Conservation (phyloP, 2,888 invertebrate genomes). For the Pristionchus mayeri region DNA sequence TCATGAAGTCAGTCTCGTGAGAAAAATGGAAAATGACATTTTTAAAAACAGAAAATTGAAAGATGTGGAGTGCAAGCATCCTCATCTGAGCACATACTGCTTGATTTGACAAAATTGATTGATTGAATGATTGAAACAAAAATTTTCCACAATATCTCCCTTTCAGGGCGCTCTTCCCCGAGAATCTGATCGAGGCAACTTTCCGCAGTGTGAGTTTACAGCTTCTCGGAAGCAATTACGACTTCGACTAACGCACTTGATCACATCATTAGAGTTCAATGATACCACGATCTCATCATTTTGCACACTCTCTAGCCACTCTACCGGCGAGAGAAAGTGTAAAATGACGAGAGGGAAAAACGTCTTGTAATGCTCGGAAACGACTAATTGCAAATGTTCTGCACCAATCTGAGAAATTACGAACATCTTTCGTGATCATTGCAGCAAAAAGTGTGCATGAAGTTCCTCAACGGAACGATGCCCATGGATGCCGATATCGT, state of each 20-base stretch:
- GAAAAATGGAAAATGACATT: too few relatives aligned
- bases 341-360: too few relatives aligned
- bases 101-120: too few relatives aligned
- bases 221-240: not conserved
- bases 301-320: not conserved
- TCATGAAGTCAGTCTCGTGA: too few relatives aligned
- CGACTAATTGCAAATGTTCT: too few relatives aligned
- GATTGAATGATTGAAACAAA: not conserved
- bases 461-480: constrained; percentile 61
- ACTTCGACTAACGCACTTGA: too few relatives aligned
- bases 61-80: too few relatives aligned
- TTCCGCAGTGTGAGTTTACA: constrained; percentile 70
- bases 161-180: constrained; percentile 88
- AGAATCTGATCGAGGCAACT: constrained; percentile 78
- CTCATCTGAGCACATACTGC: too few relatives aligned
- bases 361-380: too few relatives aligned
- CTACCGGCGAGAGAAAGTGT: not conserved
- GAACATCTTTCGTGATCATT: too few relatives aligned
- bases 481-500: constrained; percentile 63
- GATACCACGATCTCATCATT: not conserved
- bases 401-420: not conserved
- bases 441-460: constrained; percentile 67
- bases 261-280: not conserved
- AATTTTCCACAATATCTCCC: constrained; percentile 55
- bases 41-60: too few relatives aligned